Evolutionary conservation across 2,888 invertebrate genomes (phyloP).

Genomic region (Stenurella melanura): DNA sequence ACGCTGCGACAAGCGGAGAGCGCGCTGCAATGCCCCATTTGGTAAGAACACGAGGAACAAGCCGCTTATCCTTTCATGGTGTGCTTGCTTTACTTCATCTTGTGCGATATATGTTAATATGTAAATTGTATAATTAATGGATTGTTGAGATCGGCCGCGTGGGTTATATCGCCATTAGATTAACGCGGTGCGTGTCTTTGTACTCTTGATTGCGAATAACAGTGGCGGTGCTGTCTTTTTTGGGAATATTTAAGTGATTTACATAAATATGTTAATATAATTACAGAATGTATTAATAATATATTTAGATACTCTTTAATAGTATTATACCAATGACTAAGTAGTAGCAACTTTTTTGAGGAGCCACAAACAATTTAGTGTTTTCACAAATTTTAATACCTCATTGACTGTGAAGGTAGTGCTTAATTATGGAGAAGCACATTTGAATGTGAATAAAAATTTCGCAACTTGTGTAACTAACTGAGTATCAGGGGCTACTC

Average conservation of each 20-base stretch:
- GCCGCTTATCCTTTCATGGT: conserved; percentile 66
- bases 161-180: conserved; percentile 62
- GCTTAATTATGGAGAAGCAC: too few relatives aligned
- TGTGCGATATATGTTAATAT: conserved; percentile 67
- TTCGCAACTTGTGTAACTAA: too few relatives aligned
- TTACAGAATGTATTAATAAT: background rate
- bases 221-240: conserved; percentile 21
- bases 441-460: too few relatives aligned
- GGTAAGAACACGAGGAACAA: conserved; percentile 64
- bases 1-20: conserved; percentile 57
- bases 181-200: conserved; percentile 56
- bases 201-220: conserved; percentile 29
- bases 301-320: too few relatives aligned
- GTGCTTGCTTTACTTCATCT: conserved; percentile 63
- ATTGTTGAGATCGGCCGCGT: conserved; percentile 61
- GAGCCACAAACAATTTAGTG: too few relatives aligned
- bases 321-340: too few relatives aligned
- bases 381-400: too few relatives aligned
- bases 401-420: too few relatives aligned
- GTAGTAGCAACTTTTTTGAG: too few relatives aligned
- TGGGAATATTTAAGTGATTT: background rate
- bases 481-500: too few relatives aligned
- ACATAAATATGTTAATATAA: background rate
- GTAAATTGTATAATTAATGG: conserved; percentile 67
- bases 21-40: conserved; percentile 62